Conservation (phyloP, 2,888 invertebrate species). For the Itoplectis maculator region DNA sequence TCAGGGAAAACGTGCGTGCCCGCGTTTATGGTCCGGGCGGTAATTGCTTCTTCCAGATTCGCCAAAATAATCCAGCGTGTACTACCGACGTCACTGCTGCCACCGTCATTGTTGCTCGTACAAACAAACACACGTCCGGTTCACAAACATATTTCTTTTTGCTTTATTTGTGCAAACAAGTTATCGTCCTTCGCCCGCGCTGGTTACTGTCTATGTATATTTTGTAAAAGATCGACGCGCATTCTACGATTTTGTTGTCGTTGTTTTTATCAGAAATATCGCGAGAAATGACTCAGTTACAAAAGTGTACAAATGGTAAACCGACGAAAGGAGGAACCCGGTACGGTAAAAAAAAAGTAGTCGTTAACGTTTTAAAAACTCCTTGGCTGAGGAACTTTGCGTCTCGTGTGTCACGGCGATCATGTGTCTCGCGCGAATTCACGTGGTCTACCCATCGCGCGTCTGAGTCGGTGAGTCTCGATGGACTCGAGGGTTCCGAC, state of each 20-base stretch:
- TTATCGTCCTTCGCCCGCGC: neutral
- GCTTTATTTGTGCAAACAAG: neutral
- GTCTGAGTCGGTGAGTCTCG: neutral
- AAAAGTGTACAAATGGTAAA: slow-evolving; percentile 5
- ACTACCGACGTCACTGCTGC: neutral
- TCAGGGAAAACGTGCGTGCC: neutral
- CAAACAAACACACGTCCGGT: neutral
- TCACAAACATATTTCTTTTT: slow-evolving; percentile 6
- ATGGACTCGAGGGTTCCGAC: slow-evolving; percentile 36
- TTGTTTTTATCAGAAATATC: neutral
- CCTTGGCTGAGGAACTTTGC: neutral
- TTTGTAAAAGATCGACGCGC: neutral
- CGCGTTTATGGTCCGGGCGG: neutral
- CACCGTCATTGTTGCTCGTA: neutral
- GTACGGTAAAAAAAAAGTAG: neutral
- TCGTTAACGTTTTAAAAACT: neutral
- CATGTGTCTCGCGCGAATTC: slow-evolving; percentile 32
- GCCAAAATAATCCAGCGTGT: slow-evolving; percentile 12
- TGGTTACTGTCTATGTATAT: neutral
- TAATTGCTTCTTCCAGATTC: slow-evolving; percentile 19
- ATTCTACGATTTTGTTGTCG: neutral
- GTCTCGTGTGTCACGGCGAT: neutral
- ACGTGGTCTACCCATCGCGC: slow-evolving; percentile 47
- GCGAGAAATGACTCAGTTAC: slow-evolving; percentile 14
- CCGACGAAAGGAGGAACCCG: neutral